Evolutionary conservation across 1,140 invertebrate genomes (phyloP).

Genomic region (Drosophila takahashii): DNA sequence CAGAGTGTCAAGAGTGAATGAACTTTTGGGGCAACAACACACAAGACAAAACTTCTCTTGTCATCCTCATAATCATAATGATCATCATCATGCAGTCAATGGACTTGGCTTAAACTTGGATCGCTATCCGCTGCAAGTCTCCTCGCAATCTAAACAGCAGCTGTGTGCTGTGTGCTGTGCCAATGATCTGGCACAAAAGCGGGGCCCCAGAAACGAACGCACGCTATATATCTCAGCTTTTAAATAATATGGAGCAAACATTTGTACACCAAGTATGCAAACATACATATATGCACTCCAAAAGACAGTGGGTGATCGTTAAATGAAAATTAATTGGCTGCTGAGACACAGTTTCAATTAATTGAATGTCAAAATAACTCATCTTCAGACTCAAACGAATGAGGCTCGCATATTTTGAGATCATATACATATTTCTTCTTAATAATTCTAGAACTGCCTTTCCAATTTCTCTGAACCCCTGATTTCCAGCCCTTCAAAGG

Average conservation of each 20-base stretch:
- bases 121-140: constrained; percentile 16
- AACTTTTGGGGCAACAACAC: constrained; percentile 42
- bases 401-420: background rate
- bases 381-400: background rate
- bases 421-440: background rate
- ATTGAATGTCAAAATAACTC: constrained; percentile 23
- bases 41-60: constrained; percentile 34
- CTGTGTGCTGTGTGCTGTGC: constrained; percentile 38
- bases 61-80: constrained; percentile 54
- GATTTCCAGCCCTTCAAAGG: too few species aligned
- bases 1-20: constrained; percentile 62
- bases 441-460: background rate
- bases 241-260: constrained; percentile 40
- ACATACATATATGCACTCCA: constrained; percentile 13
- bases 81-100: constrained; percentile 49
- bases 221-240: constrained; percentile 28
- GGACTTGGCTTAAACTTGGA: constrained; percentile 45
- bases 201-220: constrained; percentile 14
- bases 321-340: constrained; percentile 33
- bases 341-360: constrained; percentile 21
- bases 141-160: constrained; percentile 32
- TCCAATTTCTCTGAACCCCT: too few species aligned
- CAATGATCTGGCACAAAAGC: constrained; percentile 54
- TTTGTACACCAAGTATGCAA: constrained; percentile 22
- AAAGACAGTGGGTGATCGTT: constrained; percentile 30